Evolutionary conservation across 2,888 invertebrate genomes (phyloP), one percentile per base, ranked within the genome.

Genomic region (Nemotelus nigrinus): DNA sequence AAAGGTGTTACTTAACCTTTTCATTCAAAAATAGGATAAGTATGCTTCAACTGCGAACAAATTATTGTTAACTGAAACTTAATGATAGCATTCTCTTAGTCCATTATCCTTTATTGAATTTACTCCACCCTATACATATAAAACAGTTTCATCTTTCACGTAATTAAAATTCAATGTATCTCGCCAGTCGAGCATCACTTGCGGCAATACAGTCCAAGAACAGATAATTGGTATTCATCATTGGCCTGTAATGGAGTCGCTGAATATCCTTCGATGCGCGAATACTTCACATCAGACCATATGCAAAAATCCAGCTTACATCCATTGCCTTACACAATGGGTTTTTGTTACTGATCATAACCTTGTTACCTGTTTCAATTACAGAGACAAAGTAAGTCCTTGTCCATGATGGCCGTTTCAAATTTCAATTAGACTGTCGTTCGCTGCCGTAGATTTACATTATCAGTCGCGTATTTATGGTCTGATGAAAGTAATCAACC

Each of bases 331-430:
- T 45, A 7, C 45, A 50, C 57, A 39, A 25, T n/a, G n/a, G 45
- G 45, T 55, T 72, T 60, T 48, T 50, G 58, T 48, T 76, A 48
- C 57, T 74, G 72, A 86, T 72, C 76, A 87, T 87, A 86, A 87
- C 85, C 85, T 85, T 85, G 86, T 86, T 87, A 85, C 84, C 83
- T 83, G 84, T 86, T 85, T 86, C 86, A 87, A 86, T 87, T 87
- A 85, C 85, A 85, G 84, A 84, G 83, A 86, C 85, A 85, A 85
- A 79, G 85, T 80, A 81, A 79, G 77, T 78, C 63, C 75, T 63
- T 41, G 80, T 77, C 70, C 78, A 76, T 80, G 80, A 79, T 79
- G 80, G 81, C 25, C 80, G 80, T 81, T 81, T 81, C 79, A 80
- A 81, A 81, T 82, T 82, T 82, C 82, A 82, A 82, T 81, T 80